Conservation (phyloP, 1,140 invertebrate genomes). For the Lasaia peninsularis region DNA sequence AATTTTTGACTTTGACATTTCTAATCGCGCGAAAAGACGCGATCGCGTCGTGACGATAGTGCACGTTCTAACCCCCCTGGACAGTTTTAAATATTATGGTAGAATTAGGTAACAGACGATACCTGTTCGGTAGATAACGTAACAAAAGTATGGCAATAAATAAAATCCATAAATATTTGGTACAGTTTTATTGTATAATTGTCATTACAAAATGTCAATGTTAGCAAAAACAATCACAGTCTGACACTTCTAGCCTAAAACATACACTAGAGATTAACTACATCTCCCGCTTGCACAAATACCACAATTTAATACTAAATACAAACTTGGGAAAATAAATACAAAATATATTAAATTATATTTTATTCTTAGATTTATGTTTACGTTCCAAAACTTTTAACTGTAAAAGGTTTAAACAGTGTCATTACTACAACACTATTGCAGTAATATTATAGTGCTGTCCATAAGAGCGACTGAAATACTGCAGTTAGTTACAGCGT, state of each 20-base stretch:
- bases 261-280: slow-evolving; percentile 19
- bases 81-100: no score
- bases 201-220: slow-evolving; percentile 75
- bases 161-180: slow-evolving; percentile 43
- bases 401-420: no score
- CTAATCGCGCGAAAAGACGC: no score
- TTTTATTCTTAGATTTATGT: neutral
- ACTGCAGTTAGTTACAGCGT: no score
- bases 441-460: no score
- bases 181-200: slow-evolving; percentile 72
- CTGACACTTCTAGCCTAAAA: slow-evolving; percentile 52
- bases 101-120: no score
- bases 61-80: no score
- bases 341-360: slow-evolving; percentile 1
- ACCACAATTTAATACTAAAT: slow-evolving; percentile 9
- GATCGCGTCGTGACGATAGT: no score
- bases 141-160: neutral
- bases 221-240: slow-evolving; percentile 76
- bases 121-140: neutral
- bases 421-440: no score
- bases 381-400: no score
- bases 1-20: no score
- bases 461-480: no score
- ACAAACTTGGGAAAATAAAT: slow-evolving; percentile 9
- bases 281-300: slow-evolving; percentile 7